A percentile compares a stretch with the other conserved stretches of the same genome.
phyloP scores from a whole-genome alignment of 2,888 invertebrate genomes.

The Dinocampus coccinellae region DNA sequence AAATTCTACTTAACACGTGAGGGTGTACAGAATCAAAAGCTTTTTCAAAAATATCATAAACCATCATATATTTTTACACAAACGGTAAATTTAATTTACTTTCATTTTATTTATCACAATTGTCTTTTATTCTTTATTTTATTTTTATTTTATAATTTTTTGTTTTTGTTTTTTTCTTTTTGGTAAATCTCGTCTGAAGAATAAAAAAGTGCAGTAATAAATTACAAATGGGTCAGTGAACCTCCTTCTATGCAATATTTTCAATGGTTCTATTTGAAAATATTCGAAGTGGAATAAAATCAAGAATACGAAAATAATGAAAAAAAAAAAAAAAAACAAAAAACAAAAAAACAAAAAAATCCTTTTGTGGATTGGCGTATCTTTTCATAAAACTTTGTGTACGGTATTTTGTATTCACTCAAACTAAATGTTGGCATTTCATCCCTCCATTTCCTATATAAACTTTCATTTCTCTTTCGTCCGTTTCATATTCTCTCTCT shows the following conservation, averaged over 20 bases:
- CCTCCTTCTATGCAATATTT: not conserved
- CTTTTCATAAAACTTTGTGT: not conserved
- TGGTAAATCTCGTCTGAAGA: not conserved
- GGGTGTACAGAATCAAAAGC: not conserved
- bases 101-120: too few species aligned
- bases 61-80: not conserved
- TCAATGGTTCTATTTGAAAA: not conserved
- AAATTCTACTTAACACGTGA: not conserved
- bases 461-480: not conserved
- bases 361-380: not conserved
- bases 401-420: constrained; percentile 8
- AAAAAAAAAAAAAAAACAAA: not conserved
- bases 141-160: not conserved
- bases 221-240: not conserved
- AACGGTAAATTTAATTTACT: not conserved
- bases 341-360: not conserved
- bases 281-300: not conserved
- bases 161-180: not conserved
- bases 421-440: constrained; percentile 9
- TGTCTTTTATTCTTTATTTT: not conserved
- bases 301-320: too few species aligned
- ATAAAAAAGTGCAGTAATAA: not conserved
- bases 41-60: not conserved
- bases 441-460: not conserved
- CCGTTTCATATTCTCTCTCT: not conserved